Evolutionary conservation across 2,888 invertebrate genomes (phyloP).

Genomic region (Eupithecia centaureata): DNA sequence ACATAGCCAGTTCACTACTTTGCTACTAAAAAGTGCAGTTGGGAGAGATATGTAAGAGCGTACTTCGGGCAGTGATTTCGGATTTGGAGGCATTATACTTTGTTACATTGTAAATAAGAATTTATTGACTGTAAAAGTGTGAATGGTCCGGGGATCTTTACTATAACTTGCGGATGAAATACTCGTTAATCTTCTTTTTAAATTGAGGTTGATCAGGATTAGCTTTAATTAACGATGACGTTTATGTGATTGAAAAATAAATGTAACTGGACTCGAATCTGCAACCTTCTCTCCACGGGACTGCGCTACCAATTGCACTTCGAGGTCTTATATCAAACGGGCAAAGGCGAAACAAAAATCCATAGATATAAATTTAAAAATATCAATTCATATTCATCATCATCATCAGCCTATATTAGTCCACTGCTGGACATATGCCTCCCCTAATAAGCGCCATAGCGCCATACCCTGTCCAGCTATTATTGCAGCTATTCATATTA

Average conservation of each 20-base stretch:
- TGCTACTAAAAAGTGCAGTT: constrained; percentile 49
- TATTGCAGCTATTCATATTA: no score
- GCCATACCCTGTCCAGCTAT: no score
- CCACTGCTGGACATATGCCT: no score
- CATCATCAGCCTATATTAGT: no score
- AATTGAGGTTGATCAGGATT: constrained; percentile 2
- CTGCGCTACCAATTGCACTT: no score
- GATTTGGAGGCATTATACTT: constrained; percentile 33
- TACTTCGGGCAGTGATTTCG: constrained; percentile 21
- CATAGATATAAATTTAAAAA: no score
- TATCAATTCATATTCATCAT: no score
- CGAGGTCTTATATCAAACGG: no score
- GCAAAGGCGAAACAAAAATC: no score
- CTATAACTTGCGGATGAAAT: constrained; percentile 23
- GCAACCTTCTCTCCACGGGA: no score
- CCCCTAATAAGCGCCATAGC: no score
- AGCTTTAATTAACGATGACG: not conserved
- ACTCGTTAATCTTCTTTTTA: not conserved
- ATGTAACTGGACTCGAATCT: no score
- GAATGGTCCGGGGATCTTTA: constrained; percentile 17
- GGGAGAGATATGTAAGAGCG: constrained; percentile 27
- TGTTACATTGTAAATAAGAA: constrained; percentile 31
- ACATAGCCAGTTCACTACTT: constrained; percentile 55
- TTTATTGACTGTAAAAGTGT: constrained; percentile 32
- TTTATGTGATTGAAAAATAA: not conserved